Evolutionary conservation across 1,140 invertebrate species (phyloP).

Genomic region (Armadillidium nasatum): DNA sequence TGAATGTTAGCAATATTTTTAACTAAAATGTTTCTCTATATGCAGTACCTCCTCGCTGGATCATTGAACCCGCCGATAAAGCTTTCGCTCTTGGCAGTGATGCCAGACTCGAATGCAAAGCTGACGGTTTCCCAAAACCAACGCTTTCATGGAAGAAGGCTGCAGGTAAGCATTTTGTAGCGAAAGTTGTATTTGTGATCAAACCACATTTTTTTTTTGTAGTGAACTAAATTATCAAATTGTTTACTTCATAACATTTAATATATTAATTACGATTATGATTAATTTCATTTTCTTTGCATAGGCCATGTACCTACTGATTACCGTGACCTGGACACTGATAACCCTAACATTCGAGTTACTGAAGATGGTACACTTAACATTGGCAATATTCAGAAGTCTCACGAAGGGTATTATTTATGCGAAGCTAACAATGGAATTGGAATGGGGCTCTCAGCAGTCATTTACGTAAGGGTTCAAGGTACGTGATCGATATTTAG

Average conservation of each 20-base stretch:
- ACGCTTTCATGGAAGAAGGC: slow-evolving; percentile 91
- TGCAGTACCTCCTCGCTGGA: slow-evolving; percentile 92
- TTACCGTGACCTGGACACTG: slow-evolving; percentile 81
- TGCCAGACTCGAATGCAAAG: slow-evolving; percentile 89
- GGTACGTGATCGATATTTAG: slow-evolving; percentile 53
- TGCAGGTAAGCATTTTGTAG: slow-evolving; percentile 61
- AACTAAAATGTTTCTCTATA: background rate
- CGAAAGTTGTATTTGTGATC: background rate
- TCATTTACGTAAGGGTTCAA: slow-evolving; percentile 87
- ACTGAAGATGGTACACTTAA: slow-evolving; percentile 84
- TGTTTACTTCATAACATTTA: too few relatives aligned
- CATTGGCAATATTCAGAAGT: slow-evolving; percentile 84
- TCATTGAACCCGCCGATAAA: slow-evolving; percentile 89
- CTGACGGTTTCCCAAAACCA: slow-evolving; percentile 89
- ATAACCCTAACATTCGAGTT: slow-evolving; percentile 76
- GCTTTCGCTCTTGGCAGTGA: slow-evolving; percentile 89
- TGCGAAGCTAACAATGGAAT: slow-evolving; percentile 95
- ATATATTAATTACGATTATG: too few relatives aligned
- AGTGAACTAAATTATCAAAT: too few relatives aligned
- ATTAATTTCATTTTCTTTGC: slow-evolving; percentile 20
- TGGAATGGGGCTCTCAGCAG: slow-evolving; percentile 85
- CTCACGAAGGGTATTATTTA: slow-evolving; percentile 88
- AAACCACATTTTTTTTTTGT: too few relatives aligned
- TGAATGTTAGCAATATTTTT: too few relatives aligned
- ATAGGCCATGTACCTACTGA: slow-evolving; percentile 80